Evolutionary conservation across 2,888 invertebrate genomes (phyloP).

Genomic region (Cheilosia urbana): DNA sequence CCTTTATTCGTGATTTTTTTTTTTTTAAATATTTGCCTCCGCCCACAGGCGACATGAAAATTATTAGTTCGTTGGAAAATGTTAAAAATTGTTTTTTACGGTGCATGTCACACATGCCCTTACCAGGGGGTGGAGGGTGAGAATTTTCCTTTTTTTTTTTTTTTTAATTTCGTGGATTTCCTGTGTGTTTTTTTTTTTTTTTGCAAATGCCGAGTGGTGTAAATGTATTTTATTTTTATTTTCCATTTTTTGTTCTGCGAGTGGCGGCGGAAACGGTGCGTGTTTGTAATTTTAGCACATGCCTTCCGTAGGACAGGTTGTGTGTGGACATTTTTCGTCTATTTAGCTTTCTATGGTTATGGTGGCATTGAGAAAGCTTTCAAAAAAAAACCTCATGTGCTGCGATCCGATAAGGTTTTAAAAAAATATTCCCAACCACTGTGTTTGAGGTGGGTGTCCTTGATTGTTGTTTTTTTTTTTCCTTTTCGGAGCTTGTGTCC

Average conservation of each 20-base stretch:
- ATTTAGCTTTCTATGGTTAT: conserved; percentile 18
- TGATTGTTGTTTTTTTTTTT: conserved; percentile 4
- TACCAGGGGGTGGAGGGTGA: background rate
- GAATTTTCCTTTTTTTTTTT: conserved; percentile 3
- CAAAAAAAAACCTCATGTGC: conserved; percentile 29
- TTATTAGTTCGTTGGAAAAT: conserved; percentile 48
- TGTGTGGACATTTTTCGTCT: conserved; percentile 21
- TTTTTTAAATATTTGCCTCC: conserved; percentile 23
- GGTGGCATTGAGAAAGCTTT: conserved; percentile 31
- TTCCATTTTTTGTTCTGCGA: background rate
- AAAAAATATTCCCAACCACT: conserved; percentile 28
- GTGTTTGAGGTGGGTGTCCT: conserved; percentile 15
- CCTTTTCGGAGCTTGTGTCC: conserved; percentile 21
- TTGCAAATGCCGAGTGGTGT: conserved; percentile 4
- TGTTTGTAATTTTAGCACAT: conserved; percentile 45
- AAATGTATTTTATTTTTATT: conserved; percentile 7
- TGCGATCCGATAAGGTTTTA: conserved; percentile 40
- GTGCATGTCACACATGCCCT: conserved; percentile 47
- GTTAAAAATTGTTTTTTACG: conserved; percentile 17
- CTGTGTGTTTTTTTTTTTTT: background rate
- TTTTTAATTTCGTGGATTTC: conserved; percentile 11
- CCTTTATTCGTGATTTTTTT: conserved; percentile 2
- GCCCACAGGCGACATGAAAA: conserved; percentile 45
- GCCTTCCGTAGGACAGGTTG: background rate
- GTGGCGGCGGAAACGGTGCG: conserved; percentile 50